Evolutionary conservation across 2,797 vertebrate genomes (phyloP).

Genomic region (Muscicapa striata): DNA sequence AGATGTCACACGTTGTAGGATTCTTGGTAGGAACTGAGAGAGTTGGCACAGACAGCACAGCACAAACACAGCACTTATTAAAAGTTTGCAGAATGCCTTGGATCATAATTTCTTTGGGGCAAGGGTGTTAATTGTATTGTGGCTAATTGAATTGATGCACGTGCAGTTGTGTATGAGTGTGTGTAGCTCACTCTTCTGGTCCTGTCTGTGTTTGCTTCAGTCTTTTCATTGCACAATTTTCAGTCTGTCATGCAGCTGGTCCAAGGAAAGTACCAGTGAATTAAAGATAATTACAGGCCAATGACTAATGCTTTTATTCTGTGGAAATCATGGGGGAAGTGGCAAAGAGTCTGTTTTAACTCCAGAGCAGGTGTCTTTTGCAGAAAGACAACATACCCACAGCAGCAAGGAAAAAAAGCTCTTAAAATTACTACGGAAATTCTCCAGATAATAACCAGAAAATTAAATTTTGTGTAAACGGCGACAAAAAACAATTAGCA

Average conservation of each 20-base stretch:
- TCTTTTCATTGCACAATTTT: background rate
- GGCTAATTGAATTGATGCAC: background rate
- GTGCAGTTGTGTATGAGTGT: background rate
- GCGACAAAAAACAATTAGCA: background rate
- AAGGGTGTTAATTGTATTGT: background rate
- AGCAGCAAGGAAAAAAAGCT: background rate
- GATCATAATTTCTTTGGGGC: background rate
- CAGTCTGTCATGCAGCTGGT: background rate
- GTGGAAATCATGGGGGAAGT: background rate
- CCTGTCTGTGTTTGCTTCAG: background rate
- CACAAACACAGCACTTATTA: background rate
- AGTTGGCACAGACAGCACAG: background rate
- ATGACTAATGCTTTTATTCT: background rate
- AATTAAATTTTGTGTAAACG: slow-evolving; percentile 42
- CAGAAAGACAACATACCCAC: background rate
- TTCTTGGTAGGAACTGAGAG: background rate
- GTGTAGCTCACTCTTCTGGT: background rate
- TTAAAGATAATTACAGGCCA: background rate
- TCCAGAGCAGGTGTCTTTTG: background rate
- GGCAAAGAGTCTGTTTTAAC: background rate
- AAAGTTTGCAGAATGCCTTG: background rate
- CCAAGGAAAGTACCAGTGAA: background rate
- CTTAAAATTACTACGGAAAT: background rate
- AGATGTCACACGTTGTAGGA: background rate
- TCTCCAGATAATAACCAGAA: slow-evolving; percentile 28